Base-by-base conservation (phyloP, 2,113 vertebrate species). In the Sturnus vulgaris region DNA sequence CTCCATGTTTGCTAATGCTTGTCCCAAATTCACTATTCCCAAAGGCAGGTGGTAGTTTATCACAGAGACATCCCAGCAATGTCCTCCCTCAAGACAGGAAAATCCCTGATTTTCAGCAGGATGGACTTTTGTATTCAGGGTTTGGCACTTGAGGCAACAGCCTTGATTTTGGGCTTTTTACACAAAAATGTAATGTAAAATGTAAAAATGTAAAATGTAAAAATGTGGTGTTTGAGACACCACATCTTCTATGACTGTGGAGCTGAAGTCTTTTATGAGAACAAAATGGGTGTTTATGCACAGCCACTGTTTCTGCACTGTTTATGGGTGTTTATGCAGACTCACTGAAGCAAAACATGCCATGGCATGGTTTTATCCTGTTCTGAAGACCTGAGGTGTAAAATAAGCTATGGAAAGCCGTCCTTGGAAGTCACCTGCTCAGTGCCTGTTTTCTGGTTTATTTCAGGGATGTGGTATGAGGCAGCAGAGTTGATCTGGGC, bases 381-480 rank as follows among this genome's bases (percentile, higher is more conserved):
- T 55, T 56, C 44, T 27, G 42, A 59, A 52, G 56, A 13, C 15
- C 55, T 8, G 3, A 70, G 35, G 18, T 53, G 16, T 70, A 27
- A 75, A 73, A 46, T 21, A 49, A 57, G 5, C n/a, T 19, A 0
- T 9, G 42, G 63, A 55, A 56, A 78, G 20, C 21, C 50, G 40
- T 28, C 47, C 44, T 31, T n/a, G 72, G 27, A 44, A 18, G 53
- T 53, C 27, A 27, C 20, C 35, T 78, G 46, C 44, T 35, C 35
- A 33, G 16, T 64, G 33, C 47, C 50, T 42, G 0, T 31, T 33
- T 42, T 55, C 49, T 80, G 35, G 6, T 92, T 31, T 70, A 10
- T 98, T 97, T 53, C 96, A 99, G 99, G 99, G 18, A 97, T 99
- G 97, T 99, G 99, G 99, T 98, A 98, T 1, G 98, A 99, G 93